Evolutionary conservation across 2,113 vertebrate species (phyloP), one percentile per base, ranked within the genome.

Genomic region (Choloepus hoffmanni): DNA sequence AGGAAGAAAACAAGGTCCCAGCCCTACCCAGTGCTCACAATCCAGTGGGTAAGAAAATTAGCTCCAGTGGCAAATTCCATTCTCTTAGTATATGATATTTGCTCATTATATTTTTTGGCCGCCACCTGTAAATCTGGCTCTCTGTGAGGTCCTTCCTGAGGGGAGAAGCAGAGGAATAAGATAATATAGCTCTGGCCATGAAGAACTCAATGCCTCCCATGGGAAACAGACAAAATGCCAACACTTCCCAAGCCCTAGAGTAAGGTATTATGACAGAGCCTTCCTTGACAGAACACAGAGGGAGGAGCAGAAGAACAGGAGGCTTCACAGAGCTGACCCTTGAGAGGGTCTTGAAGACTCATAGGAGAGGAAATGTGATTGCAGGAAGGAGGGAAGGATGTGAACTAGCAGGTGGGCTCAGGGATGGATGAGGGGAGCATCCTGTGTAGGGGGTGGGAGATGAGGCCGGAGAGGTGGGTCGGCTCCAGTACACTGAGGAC

Each of bases 351-450:
- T 26, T 23, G 74, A 24, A 18, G 73, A 33, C 67, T 3, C 3
- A 65, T 11, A 10, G 50, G 30, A 65, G 78, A 28, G 78, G 62
- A 70, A 1, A n/a, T 1, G 40, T 15, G 84, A 40, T 15, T 12
- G 43, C 30, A 43, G 24, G 60, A 24, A 40, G 67, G 53, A 85
- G 60, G 36, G 45, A 40, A 62, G 28, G 10, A 2, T 2, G 24
- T 1, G 43, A 23, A 45, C 63, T 2, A 33, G 19, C 45, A n/a
- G 2, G 18, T 5, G 53, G 62, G n/a, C 24, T 36, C 18, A 28
- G 67, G 9, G 53, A 28, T 0, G 0, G 43, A 33, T 11, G 82
- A 16, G 18, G 0, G 19, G 40, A 10, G 24, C 7, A 1, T 14
- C 48, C 8, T 3, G 36, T 33, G 15, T 9, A 0, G n/a, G 40